Evolutionary conservation across 2,113 vertebrate genomes (phyloP).

Genomic region (Bujurquina vittata): DNA sequence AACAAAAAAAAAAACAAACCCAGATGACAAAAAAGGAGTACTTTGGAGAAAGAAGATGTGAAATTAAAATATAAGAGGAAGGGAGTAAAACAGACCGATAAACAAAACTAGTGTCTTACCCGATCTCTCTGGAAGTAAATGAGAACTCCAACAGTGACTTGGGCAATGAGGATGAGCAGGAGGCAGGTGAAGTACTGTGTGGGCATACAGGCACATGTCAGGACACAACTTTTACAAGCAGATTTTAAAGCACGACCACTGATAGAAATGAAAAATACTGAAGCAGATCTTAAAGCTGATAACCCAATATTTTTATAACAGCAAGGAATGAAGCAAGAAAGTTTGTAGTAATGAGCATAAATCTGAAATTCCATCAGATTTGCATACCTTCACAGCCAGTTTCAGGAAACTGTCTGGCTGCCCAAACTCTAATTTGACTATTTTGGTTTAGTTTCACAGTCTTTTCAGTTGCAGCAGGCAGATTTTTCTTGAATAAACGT

Average conservation of each 20-base stretch:
- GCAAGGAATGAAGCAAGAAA: not conserved
- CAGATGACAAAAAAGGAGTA: not conserved
- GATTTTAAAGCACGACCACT: not conserved
- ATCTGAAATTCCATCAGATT: not conserved
- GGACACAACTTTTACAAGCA: not conserved
- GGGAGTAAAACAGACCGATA: not conserved
- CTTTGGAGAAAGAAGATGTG: not conserved
- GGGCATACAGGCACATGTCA: not conserved
- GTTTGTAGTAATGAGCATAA: not conserved
- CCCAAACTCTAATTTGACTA: too few relatives aligned
- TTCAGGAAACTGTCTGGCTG: not conserved
- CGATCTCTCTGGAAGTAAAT: slow-evolving; percentile 87
- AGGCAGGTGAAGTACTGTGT: slow-evolving; percentile 90
- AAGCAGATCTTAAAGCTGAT: not conserved
- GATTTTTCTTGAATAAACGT: not conserved
- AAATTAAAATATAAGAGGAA: not conserved
- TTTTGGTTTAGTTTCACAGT: not conserved
- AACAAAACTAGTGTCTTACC: slow-evolving; percentile 72
- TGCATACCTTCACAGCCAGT: not conserved
- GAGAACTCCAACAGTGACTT: slow-evolving; percentile 87
- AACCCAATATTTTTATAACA: not conserved
- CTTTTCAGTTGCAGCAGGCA: not conserved
- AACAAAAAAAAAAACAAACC: not conserved
- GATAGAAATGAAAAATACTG: not conserved
- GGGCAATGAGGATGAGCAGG: slow-evolving; percentile 88